Evolutionary conservation across 2,113 vertebrate species (phyloP).

Genomic region (Mus spicilegus): DNA sequence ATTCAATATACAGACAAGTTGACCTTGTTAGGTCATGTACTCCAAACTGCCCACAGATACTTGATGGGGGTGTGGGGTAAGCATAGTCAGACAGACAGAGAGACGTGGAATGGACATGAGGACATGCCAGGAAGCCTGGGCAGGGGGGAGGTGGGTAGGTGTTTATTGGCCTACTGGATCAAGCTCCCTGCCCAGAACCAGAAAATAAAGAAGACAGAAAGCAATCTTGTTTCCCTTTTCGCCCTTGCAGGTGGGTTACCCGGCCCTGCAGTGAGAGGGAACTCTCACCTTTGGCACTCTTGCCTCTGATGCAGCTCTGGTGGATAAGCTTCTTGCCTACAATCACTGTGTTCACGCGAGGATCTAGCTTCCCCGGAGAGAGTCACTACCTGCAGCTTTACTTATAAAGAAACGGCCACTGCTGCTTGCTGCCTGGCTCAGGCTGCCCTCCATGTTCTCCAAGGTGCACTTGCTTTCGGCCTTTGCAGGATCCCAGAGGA

Average conservation of each 20-base stretch:
- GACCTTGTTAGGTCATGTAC: background rate
- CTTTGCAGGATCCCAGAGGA: background rate
- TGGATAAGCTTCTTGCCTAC: background rate
- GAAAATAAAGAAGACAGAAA: background rate
- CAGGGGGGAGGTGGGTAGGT: background rate
- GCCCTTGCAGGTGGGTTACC: background rate
- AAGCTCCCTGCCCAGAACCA: background rate
- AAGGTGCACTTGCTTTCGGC: background rate
- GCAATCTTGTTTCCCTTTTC: background rate
- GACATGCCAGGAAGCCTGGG: background rate
- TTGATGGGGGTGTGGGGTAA: too few relatives aligned
- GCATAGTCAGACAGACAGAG: too few relatives aligned
- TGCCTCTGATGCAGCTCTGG: background rate
- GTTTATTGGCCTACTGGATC: background rate
- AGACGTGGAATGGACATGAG: background rate
- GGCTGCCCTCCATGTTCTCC: background rate
- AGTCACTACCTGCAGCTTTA: background rate
- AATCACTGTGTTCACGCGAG: background rate
- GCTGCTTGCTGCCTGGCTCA: background rate
- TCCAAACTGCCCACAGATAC: background rate
- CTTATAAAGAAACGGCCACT: background rate
- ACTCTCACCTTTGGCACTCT: slow-evolving; percentile 5
- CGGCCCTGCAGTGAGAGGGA: background rate
- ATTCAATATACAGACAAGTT: background rate
- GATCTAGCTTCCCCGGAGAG: background rate